Base-by-base conservation (phyloP, 1,140 invertebrate genomes). In the Asbolus verrucosus region DNA sequence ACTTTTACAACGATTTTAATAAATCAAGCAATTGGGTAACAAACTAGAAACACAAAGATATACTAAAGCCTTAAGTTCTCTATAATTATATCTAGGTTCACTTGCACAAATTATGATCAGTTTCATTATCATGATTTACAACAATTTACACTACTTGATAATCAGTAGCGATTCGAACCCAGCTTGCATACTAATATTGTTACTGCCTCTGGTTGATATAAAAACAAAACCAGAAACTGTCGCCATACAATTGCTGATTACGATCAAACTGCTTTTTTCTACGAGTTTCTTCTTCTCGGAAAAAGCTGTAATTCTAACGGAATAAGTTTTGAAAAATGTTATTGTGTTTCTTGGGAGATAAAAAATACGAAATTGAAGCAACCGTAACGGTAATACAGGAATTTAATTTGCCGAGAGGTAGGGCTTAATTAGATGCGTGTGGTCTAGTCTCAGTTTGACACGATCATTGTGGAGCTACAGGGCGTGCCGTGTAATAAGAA, bases 391-490 rank as follows among this genome's bases (percentile, higher is more conserved):
- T 24, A 69, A 62, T 62, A 38, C 15, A 33, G 61, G 68, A 70
- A 70, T 70, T 65, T 65, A 43, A 65, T 65, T 14, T 59, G 61
- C 61, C 67, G 14, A 13, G 41, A 21, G 43, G 68, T 65, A 30
- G 61, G 68, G 61, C 61, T 54, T 65, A 65, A 69, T 65, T 43
- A 38, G 68, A 70, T 70, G 68, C 62, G 61, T 70, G 68, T 70
- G 68, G 68, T 70, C 68, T 70, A 70, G 43, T 70, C 68, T 70
- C 18, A 65, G 65, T 70, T 70, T 70, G 65, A 65, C 68, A 63
- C 43, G 68, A 65, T 16, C 68, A 65, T 70, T 65, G 43, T 70
- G 61, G 41, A 68, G 38, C 41, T 69, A 46, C 60, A 70, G 61
- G 68, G 68, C 68, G 68, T 70, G 68, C 21, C 63, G 9, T 11